Base-by-base conservation (phyloP, 2,113 vertebrate species). In the Geococcyx californianus region DNA sequence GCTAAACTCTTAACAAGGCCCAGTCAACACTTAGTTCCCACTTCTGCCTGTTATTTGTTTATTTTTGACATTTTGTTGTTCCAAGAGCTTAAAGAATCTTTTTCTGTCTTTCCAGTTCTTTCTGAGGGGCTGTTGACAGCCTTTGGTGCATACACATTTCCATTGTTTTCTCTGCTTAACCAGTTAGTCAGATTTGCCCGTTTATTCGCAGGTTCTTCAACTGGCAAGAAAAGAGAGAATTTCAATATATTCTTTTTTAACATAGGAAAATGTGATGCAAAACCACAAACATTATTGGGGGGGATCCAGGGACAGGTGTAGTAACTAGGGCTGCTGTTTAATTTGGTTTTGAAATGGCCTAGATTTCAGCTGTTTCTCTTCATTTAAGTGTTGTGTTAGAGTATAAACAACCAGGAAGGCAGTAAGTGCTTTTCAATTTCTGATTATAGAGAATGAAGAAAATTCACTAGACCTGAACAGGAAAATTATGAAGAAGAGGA, bases 141-240 rank as follows among this genome's bases (percentile, higher is more conserved):
- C 89, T 74, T 56, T 87, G 68, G 88, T 96, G 88, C 90, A 84
- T 56, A 87, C 85, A 93, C 83, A 91, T 95, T 96, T 96, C 94
- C 95, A 96, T 96, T 96, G 95, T 95, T 96, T 95, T 91, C 79
- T 88, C 85, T 88, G 76, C 56, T 90, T 93, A 95, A 94, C 84
- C 73, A 89, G 68, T 95, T 96, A 95, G 84, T 97, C 95, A 97
- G 90, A 93, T 91, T 94, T 91, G 51, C 94, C 90, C 64, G 16
- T 93, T 95, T 91, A 54, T 87, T 90, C 79, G 91, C 6, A 63
- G 89, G 84, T 92, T 94, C 59, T 93, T 91, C 92, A 96, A 88
- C 85, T 85, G 56, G 72, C 63, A 95, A 75, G 29, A 88, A 52
- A 87, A 83, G 42, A 80, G 42, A 78, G n/a, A 34, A 44, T 86